phyloP scores from a whole-genome alignment of 2,113 vertebrate species.

The Microcebus ravelobensis region DNA sequence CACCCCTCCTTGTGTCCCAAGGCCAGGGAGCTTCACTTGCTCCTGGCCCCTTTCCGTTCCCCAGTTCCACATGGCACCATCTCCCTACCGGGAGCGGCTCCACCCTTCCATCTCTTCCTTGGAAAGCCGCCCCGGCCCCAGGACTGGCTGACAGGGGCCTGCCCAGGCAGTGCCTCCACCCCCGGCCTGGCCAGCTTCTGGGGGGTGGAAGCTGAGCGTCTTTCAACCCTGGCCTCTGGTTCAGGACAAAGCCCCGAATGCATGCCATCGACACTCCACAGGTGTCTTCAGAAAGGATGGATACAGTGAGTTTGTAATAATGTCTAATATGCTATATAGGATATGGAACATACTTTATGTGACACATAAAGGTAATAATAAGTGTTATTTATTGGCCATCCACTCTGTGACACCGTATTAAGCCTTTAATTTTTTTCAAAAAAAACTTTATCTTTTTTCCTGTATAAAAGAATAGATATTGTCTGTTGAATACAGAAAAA shows the following conservation, averaged over 20 bases:
- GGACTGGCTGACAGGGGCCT: background rate
- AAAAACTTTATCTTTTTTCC: background rate
- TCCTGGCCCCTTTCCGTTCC: background rate
- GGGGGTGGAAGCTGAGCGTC: background rate
- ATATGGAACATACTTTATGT: background rate
- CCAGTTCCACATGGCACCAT: background rate
- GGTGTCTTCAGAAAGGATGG: background rate
- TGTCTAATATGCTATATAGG: background rate
- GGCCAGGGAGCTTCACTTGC: background rate
- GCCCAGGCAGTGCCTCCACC: accelerated
- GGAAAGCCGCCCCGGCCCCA: background rate
- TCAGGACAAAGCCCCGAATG: background rate
- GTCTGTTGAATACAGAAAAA: slow-evolving; percentile 7
- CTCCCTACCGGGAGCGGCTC: background rate
- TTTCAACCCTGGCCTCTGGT: background rate
- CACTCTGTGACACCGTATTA: background rate
- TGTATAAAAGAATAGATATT: background rate
- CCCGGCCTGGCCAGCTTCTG: background rate
- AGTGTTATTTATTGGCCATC: background rate
- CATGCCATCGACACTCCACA: background rate
- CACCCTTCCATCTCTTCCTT: background rate
- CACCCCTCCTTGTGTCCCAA: background rate
- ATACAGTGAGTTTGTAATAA: background rate
- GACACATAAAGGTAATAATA: background rate
- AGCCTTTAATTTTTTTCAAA: slow-evolving; percentile 4